A percentile compares a stretch with the other conserved stretches of the same genome.
These are phyloP conservation scores for Hyla sarda DNA, from an alignment of 2,113 vertebrate species.

Conservation along the genomic window DNA sequence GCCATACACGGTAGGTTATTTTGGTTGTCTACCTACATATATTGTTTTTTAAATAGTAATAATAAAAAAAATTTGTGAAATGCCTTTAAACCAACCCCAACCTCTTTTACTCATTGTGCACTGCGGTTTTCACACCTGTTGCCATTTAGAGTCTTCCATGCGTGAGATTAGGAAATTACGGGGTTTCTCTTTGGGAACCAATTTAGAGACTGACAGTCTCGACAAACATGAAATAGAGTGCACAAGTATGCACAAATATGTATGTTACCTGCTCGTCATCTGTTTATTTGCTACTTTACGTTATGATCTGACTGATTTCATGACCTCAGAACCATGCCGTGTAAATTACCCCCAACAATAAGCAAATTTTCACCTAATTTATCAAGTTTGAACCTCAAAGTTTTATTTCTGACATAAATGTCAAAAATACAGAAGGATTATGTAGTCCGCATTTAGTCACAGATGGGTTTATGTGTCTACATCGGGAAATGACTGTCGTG, in stretches of 20 bases:
- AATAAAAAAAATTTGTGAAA: neutral
- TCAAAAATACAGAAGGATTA: neutral
- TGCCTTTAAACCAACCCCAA: neutral
- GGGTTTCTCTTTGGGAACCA: constrained; percentile 1
- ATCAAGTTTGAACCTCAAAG: neutral
- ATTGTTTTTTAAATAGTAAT: neutral
- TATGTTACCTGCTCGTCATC: neutral
- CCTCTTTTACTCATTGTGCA: neutral
- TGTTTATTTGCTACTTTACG: neutral
- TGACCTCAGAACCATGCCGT: neutral
- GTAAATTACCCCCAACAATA: neutral
- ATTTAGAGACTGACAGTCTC: neutral
- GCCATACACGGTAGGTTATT: constrained; percentile 84
- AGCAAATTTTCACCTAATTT: neutral
- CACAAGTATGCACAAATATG: neutral
- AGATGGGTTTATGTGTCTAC: too few relatives aligned
- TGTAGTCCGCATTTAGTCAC: too few relatives aligned
- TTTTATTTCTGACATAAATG: neutral
- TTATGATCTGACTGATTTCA: neutral
- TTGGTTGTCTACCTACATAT: neutral
- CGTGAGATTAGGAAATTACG: constrained; percentile 25
- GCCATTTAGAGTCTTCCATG: neutral
- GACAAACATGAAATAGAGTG: neutral
- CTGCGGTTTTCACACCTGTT: neutral
- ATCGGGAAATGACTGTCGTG: neutral